Conservation (phyloP, 2,113 vertebrate genomes). For the Passer domesticus region DNA sequence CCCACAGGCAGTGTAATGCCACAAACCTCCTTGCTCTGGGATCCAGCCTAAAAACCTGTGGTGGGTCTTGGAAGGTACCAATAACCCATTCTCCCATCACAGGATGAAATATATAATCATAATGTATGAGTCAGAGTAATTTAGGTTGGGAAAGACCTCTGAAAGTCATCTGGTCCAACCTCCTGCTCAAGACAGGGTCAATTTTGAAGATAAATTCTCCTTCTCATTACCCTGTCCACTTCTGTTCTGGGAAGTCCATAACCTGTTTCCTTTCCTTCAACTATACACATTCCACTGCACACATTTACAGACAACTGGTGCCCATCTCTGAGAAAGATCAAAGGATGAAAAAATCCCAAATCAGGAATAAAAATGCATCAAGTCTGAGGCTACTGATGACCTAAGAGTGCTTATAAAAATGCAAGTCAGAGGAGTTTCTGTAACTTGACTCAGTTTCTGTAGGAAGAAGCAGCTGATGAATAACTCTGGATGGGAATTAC, state of each 20-base stretch:
- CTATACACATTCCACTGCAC: not conserved
- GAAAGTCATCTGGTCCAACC: not conserved
- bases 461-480: not conserved
- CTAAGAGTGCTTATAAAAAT: not conserved
- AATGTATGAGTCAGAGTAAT: not conserved
- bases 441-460: not conserved
- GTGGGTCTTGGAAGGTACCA: not conserved
- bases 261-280: not conserved
- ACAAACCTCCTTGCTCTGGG: not conserved
- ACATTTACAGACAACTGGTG: not conserved
- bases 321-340: not conserved
- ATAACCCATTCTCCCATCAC: not conserved
- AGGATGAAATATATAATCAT: not conserved
- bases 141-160: not conserved
- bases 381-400: not conserved
- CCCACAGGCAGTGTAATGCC: not conserved
- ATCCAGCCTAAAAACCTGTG: not conserved
- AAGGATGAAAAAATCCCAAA: not conserved
- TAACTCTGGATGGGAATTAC: not conserved
- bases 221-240: not conserved
- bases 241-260: not conserved
- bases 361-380: not conserved
- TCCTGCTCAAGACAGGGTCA: not conserved
- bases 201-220: not conserved
- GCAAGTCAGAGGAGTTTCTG: not conserved